phyloP scores from a whole-genome alignment of 2,113 vertebrate genomes.

The Saguinus midas region DNA sequence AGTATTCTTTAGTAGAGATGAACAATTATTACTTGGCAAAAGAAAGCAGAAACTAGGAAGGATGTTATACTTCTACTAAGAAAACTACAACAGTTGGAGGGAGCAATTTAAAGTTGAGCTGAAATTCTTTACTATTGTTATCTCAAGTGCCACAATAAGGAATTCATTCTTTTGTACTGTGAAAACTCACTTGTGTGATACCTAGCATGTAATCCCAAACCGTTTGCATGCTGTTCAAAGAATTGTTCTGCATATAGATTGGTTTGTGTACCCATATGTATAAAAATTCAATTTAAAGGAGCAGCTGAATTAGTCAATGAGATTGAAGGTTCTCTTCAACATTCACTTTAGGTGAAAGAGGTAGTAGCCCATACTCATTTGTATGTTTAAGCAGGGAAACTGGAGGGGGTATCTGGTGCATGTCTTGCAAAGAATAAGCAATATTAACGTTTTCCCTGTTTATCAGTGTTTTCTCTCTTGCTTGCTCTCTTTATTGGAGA shows the following conservation, averaged over 20 bases:
- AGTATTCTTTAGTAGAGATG: neutral
- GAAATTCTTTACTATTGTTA: constrained; percentile 68
- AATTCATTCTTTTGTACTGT: constrained; percentile 74
- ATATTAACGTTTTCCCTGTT: constrained; percentile 24
- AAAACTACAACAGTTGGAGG: constrained; percentile 17
- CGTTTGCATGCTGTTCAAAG: constrained; percentile 76
- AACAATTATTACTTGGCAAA: constrained; percentile 27
- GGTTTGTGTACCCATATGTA: constrained; percentile 77
- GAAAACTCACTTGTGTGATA: constrained; percentile 78
- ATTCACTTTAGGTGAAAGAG: constrained; percentile 56
- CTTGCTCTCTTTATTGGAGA: constrained; percentile 53
- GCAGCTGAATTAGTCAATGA: constrained; percentile 69
- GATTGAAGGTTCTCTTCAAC: constrained; percentile 48
- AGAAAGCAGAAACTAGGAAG: constrained; percentile 50
- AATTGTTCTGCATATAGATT: constrained; percentile 72
- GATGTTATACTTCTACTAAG: neutral
- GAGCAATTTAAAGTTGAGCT: constrained; percentile 67
- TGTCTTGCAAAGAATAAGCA: constrained; percentile 26
- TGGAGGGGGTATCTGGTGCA: neutral
- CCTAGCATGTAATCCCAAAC: constrained; percentile 80
- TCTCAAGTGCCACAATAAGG: constrained; percentile 71
- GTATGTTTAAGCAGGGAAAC: constrained; percentile 30
- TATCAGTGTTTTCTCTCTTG: constrained; percentile 28
- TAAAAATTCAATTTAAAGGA: constrained; percentile 78
- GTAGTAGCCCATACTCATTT: constrained; percentile 60